Percentiles rank a stretch among this genome's conserved stretches.
Conservation (phyloP, 2,797 vertebrate species). For the Coluber constrictor region DNA sequence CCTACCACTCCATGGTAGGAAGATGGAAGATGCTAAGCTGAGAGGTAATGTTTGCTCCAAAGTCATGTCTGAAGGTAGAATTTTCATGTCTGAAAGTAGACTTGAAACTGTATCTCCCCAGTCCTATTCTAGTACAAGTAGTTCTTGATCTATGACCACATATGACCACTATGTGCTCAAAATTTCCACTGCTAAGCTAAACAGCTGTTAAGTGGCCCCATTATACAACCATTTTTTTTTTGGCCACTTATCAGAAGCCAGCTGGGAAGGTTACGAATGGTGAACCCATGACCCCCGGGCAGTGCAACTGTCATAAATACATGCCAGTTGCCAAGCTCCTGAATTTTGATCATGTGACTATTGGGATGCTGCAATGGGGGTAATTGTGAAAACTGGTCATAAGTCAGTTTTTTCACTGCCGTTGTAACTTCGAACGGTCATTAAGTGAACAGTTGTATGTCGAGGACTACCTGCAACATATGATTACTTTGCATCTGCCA, state of each 20-base stretch:
- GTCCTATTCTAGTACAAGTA: neutral
- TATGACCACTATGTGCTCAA: neutral
- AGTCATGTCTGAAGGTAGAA: neutral
- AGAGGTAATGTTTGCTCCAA: neutral
- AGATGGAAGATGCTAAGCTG: neutral
- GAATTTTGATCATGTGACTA: neutral
- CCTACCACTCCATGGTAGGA: neutral
- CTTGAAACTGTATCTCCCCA: neutral
- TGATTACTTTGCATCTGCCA: neutral
- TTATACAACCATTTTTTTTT: neutral
- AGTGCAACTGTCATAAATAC: neutral
- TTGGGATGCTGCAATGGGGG: neutral
- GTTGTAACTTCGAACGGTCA: neutral
- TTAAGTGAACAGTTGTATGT: neutral
- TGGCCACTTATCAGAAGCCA: neutral
- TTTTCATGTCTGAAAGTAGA: neutral
- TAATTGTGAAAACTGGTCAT: neutral
- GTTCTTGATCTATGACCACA: neutral
- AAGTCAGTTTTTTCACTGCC: neutral
- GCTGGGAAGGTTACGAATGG: neutral
- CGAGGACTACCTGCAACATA: neutral
- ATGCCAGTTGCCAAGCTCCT: neutral
- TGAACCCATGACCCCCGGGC: neutral
- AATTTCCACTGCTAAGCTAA: neutral
- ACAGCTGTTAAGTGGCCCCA: neutral